phyloP scores from a whole-genome alignment of 2,797 vertebrate species.

The Hyperoplus immaculatus region DNA sequence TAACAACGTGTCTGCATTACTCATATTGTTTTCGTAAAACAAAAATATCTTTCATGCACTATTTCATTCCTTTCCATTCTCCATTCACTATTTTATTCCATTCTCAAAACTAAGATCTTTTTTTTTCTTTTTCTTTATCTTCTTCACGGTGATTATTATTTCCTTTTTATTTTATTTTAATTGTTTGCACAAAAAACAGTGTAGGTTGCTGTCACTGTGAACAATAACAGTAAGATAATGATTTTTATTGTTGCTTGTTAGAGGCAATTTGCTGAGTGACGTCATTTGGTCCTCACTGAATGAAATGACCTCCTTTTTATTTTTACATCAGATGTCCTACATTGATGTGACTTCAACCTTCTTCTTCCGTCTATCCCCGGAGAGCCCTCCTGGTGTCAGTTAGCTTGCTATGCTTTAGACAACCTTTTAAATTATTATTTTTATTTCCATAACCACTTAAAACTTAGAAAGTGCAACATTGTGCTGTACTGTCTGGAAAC shows the following conservation, averaged over 20 bases:
- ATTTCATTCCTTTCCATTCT: too few relatives aligned
- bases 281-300: constrained; percentile 16
- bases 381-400: constrained; percentile 47
- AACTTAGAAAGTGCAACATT: constrained; percentile 51
- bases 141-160: too few relatives aligned
- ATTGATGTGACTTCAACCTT: constrained; percentile 41
- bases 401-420: constrained; percentile 63
- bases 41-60: too few relatives aligned
- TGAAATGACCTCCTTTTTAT: constrained; percentile 34
- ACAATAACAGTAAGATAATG: neutral
- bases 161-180: too few relatives aligned
- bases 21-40: too few relatives aligned
- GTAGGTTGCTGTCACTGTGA: too few relatives aligned
- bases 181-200: too few relatives aligned
- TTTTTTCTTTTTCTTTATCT: too few relatives aligned
- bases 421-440: constrained; percentile 70
- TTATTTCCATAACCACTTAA: constrained; percentile 73
- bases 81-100: neutral
- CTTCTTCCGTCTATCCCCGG: constrained; percentile 23
- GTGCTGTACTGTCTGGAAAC: constrained; percentile 64
- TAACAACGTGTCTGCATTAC: too few relatives aligned
- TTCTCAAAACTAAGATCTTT: neutral
- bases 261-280: neutral
- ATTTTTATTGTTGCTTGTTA: neutral
- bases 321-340: constrained; percentile 51